Conservation (phyloP, 2,797 vertebrate genomes). For the Stomatorhinus walkeri region DNA sequence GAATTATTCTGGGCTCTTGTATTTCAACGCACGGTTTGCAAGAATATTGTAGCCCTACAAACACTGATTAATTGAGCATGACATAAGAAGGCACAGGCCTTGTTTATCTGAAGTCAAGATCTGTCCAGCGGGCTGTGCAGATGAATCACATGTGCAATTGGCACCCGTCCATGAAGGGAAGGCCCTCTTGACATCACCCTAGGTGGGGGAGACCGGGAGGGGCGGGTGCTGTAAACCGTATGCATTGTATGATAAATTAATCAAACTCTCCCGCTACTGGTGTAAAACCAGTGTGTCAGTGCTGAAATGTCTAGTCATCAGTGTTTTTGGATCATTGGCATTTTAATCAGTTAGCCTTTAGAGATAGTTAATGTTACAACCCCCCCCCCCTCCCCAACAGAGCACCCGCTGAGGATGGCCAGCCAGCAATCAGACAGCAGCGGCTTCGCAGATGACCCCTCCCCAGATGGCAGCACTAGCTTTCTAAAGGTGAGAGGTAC, state of each 20-base stretch:
- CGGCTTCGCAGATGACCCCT: conserved; percentile 88
- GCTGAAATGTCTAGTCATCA: background rate
- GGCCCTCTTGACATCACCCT: background rate
- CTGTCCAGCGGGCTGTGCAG: background rate
- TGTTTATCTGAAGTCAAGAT: background rate
- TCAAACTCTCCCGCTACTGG: background rate
- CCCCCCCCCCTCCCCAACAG: conserved; percentile 46
- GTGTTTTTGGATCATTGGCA: background rate
- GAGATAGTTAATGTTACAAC: background rate
- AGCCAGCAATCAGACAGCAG: conserved; percentile 98
- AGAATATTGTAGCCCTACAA: background rate
- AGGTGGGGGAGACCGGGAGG: background rate
- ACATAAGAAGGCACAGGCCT: background rate
- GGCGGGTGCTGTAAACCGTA: too few relatives aligned
- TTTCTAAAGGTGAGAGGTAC: conserved; percentile 68
- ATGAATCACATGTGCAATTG: background rate
- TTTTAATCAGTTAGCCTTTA: background rate
- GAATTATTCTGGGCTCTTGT: background rate
- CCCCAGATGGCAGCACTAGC: conserved; percentile 66
- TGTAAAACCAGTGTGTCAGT: background rate
- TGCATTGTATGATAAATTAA: background rate
- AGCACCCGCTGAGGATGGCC: conserved; percentile 71
- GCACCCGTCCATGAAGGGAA: background rate
- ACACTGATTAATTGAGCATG: background rate
- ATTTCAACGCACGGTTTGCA: background rate